Conservation (phyloP, 1,140 invertebrate genomes). For the Rhopalosiphum maidis region DNA sequence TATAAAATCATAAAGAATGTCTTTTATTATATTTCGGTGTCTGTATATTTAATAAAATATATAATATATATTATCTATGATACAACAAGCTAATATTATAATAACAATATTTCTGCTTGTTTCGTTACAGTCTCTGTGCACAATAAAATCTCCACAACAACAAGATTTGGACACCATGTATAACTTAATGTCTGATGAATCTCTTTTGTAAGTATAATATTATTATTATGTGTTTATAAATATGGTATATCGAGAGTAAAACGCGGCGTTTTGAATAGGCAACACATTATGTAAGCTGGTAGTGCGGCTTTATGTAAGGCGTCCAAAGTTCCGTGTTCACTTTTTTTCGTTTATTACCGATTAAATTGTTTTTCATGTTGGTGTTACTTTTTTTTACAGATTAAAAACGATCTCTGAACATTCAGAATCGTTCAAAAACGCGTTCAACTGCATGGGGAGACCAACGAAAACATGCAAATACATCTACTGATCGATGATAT, state of each 20-base stretch:
- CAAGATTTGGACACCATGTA: constrained; percentile 59
- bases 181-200: constrained; percentile 33
- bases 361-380: not conserved
- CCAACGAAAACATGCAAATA: constrained; percentile 19
- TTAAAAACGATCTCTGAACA: constrained; percentile 35
- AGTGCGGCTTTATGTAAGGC: not conserved
- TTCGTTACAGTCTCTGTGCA: constrained; percentile 61
- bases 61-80: not conserved
- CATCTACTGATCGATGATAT: not conserved
- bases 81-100: not conserved
- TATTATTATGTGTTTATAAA: not conserved
- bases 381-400: not conserved
- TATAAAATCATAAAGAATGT: not conserved
- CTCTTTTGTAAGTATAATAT: constrained; percentile 53
- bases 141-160: constrained; percentile 60
- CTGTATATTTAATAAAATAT: not conserved
- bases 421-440: constrained; percentile 2
- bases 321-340: not conserved
- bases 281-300: not conserved
- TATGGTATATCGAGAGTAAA: not conserved
- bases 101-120: constrained; percentile 50
- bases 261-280: not conserved
- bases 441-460: not conserved
- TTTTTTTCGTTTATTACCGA: not conserved
- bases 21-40: not conserved